Conservation (phyloP, 2,797 vertebrate species). For the Amblyraja radiata region DNA sequence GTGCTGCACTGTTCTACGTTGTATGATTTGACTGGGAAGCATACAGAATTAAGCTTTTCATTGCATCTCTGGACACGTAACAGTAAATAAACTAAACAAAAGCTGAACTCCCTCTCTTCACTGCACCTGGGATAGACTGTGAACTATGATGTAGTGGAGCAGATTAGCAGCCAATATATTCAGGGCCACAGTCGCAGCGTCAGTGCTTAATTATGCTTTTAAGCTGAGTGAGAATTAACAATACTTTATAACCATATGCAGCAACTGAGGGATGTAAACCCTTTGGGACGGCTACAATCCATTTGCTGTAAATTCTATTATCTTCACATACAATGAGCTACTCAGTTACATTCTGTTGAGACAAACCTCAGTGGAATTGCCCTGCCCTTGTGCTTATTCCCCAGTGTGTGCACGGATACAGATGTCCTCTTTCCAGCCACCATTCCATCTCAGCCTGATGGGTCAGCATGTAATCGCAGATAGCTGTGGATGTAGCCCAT, state of each 20-base stretch:
- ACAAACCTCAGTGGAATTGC: not conserved
- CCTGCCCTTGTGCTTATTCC: not conserved
- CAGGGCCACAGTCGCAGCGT: not conserved
- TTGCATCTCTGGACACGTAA: too few species aligned
- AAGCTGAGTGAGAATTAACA: not conserved
- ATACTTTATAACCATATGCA: not conserved
- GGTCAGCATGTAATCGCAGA: too few species aligned
- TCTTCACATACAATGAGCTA: slow-evolving; percentile 11
- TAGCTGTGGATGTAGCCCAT: too few species aligned
- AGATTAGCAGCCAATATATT: not conserved
- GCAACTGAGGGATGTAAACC: not conserved
- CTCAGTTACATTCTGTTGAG: slow-evolving; percentile 2
- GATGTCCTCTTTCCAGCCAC: not conserved
- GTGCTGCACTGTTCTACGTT: too few species aligned
- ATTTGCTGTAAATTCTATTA: not conserved
- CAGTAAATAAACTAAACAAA: too few species aligned
- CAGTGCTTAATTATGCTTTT: slow-evolving; percentile 21
- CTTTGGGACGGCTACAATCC: not conserved
- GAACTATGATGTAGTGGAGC: not conserved
- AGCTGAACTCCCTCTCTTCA: too few species aligned
- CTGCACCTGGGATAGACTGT: not conserved
- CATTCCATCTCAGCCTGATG: not conserved
- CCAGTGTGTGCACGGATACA: not conserved
- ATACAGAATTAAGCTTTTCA: too few species aligned
- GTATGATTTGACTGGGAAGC: too few species aligned